These are phyloP conservation scores for Diplodus puntazzo DNA, from an alignment of 2,797 vertebrate genomes.

Conservation along the genomic window DNA sequence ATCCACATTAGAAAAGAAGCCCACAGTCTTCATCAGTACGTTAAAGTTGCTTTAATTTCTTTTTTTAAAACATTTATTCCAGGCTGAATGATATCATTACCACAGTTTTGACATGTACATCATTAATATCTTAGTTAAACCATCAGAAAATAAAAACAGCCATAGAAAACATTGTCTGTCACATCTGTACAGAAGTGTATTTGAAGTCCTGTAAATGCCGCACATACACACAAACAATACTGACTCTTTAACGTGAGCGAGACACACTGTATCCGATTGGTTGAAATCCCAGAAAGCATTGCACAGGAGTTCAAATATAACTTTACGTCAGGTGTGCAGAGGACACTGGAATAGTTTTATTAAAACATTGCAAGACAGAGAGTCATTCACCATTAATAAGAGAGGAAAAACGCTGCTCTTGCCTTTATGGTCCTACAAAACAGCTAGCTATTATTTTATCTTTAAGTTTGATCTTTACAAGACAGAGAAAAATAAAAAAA, in stretches of 20 bases:
- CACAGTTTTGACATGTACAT: slow-evolving; percentile 96
- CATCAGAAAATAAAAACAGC: slow-evolving; percentile 87
- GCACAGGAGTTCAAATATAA: slow-evolving; percentile 71
- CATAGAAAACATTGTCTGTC: slow-evolving; percentile 81
- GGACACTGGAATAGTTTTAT: slow-evolving; percentile 80
- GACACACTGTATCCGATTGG: slow-evolving; percentile 12
- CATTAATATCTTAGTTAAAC: slow-evolving; percentile 92
- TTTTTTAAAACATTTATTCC: slow-evolving; percentile 97
- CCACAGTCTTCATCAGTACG: slow-evolving; percentile 55
- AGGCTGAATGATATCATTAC: slow-evolving; percentile 94
- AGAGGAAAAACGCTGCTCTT: slow-evolving; percentile 74
- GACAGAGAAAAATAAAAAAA: slow-evolving; percentile 66
- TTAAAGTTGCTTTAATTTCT: slow-evolving; percentile 88
- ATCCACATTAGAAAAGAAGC: neutral
- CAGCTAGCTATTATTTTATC: slow-evolving; percentile 78
- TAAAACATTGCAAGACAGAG: slow-evolving; percentile 84
- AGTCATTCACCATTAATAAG: slow-evolving; percentile 83
- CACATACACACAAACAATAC: slow-evolving; percentile 11
- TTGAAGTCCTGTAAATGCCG: slow-evolving; percentile 65
- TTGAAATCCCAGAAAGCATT: slow-evolving; percentile 19
- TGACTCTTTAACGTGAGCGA: slow-evolving; percentile 18
- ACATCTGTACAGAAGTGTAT: slow-evolving; percentile 73
- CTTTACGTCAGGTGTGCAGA: slow-evolving; percentile 59
- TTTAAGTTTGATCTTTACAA: slow-evolving; percentile 77
- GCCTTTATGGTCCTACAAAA: slow-evolving; percentile 79